phyloP scores from a whole-genome alignment of 2,797 vertebrate genomes.

The Petrocephalus sullivani region DNA sequence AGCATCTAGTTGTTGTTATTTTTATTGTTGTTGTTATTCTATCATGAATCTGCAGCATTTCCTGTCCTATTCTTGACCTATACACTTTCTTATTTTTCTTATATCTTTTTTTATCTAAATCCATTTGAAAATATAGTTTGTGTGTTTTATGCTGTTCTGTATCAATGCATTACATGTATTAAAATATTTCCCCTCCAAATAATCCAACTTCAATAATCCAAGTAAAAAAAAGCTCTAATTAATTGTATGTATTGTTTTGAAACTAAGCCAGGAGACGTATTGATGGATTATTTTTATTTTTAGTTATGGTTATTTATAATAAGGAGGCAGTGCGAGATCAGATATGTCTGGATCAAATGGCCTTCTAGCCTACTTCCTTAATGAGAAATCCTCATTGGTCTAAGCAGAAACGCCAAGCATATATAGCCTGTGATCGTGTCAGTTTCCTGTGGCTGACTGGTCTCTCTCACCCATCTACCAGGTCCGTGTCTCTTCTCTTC shows the following conservation, averaged over 20 bases:
- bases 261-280: neutral
- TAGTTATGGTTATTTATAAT: slow-evolving; percentile 15
- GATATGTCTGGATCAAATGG: neutral
- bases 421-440: neutral
- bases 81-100: neutral
- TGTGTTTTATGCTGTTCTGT: neutral
- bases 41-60: neutral
- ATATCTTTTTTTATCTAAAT: neutral
- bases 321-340: neutral
- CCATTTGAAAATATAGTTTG: neutral
- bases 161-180: neutral
- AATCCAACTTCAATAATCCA: neutral
- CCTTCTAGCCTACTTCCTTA: slow-evolving; percentile 5
- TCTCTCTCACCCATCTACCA: slow-evolving; percentile 10
- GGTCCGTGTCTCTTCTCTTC: slow-evolving; percentile 4
- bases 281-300: slow-evolving; percentile 4
- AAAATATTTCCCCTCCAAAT: neutral
- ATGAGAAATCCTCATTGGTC: neutral
- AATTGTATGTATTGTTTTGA: neutral
- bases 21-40: neutral
- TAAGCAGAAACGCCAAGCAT: neutral
- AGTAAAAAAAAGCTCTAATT: neutral
- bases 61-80: neutral
- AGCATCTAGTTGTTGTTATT: neutral
- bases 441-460: neutral